These are phyloP conservation scores for Hippocampus kuda DNA, from an alignment of 2,797 vertebrate genomes.

Conservation along the genomic window DNA sequence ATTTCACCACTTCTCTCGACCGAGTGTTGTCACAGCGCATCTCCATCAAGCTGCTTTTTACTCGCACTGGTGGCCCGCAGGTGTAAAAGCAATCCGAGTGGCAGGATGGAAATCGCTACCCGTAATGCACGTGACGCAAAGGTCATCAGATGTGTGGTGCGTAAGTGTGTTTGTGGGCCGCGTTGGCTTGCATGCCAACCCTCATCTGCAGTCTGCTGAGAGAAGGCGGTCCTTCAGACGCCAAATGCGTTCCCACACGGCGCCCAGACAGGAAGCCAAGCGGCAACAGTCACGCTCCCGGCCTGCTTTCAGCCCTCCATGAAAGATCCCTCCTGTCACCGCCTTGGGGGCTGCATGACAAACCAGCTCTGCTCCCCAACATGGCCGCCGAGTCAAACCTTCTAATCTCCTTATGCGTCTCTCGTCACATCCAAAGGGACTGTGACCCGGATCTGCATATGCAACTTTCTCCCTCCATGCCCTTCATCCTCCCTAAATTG, in stretches of 20 bases:
- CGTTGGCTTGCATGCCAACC: constrained; percentile 9
- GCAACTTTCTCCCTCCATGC: not conserved
- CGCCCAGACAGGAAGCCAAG: constrained; percentile 25
- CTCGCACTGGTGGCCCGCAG: constrained; percentile 28
- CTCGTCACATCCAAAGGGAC: no score
- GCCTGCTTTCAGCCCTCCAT: constrained; percentile 38
- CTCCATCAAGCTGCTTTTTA: constrained; percentile 27
- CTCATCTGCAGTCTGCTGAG: constrained; percentile 56
- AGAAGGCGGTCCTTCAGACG: constrained; percentile 37
- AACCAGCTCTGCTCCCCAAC: constrained; percentile 23
- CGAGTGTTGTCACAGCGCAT: constrained; percentile 39
- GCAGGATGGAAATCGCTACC: constrained; percentile 4
- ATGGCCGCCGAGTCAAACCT: constrained; percentile 17
- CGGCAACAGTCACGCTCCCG: constrained; percentile 11
- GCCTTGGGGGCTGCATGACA: constrained; percentile 29
- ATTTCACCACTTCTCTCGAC: constrained; percentile 33
- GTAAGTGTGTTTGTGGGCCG: not conserved
- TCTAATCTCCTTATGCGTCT: not conserved
- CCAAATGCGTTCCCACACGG: constrained; percentile 39
- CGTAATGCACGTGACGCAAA: not conserved
- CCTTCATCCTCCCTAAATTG: constrained; percentile 5
- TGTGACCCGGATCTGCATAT: not conserved
- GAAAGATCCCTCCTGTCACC: constrained; percentile 52
- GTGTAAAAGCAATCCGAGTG: constrained; percentile 27
- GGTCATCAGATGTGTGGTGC: not conserved